Base-by-base conservation (phyloP, 2,113 vertebrate genomes). In the Salvelinus fontinalis region DNA sequence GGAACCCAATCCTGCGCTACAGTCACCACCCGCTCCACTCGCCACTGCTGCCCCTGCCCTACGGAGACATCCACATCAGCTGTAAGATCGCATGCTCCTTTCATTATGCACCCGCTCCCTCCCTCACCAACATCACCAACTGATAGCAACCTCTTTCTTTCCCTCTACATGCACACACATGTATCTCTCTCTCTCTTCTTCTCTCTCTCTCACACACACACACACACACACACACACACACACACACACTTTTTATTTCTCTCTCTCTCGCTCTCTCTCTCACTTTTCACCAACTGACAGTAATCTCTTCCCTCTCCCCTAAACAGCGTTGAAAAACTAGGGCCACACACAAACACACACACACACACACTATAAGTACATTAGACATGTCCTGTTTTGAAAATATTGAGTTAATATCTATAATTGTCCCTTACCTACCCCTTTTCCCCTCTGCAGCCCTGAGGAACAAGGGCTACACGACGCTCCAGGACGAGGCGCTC, bases 1-100 rank as follows among this genome's bases (percentile, higher is more conserved):
- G 97, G 87, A 99, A 99, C 88, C 98, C 98, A 20, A 99, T 99
- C 85, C 95, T 99, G 0, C 96, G 98, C 39, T 95, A 96, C 89
- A 99, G 96, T 27, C 94, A 96, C 70, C 97, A 99, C 79, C 95
- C 97, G 0, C 84, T 99, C 88, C 98, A 98, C 85, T 96, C 97
- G 0, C 96, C 98, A 0, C 93, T 99, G 13, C 92, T 99, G 84
- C 97, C 98, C 0, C 94, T 99, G 76, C 97, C 97, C 0, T 99
- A 99, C 2, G 98, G 97, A 2, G 97, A 99, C 91, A 95, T 97
- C 79, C 97, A 95, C 75, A 88, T 93, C 34, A 93, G 89, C 81
- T 6, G 97, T 98, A 79, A 95, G 95, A 11, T 22, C 6, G 12
- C 8, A 24, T 39, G 34, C 20, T 3, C 5, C 18, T 29, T 68